phyloP scores from a whole-genome alignment of 2,797 vertebrate genomes.

The Urosaurus nigricauda region DNA sequence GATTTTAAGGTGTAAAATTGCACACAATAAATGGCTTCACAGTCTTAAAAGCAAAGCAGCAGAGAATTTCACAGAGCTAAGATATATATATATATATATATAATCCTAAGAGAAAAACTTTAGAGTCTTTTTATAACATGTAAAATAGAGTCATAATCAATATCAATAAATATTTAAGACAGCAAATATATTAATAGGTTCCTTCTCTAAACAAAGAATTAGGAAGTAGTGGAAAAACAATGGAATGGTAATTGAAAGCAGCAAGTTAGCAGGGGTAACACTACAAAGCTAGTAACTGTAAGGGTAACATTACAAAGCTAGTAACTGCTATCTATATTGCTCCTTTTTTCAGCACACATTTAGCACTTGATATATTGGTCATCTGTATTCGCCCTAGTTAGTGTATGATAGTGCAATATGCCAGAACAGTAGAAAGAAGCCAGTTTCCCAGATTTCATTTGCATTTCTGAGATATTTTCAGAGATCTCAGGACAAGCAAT shows the following conservation, averaged over 20 bases:
- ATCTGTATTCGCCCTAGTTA: neutral
- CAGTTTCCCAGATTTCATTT: neutral
- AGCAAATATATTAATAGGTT: neutral
- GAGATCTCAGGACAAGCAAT: neutral
- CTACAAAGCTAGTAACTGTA: neutral
- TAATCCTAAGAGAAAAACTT: neutral
- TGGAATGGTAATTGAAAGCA: neutral
- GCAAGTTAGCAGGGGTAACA: neutral
- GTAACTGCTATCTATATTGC: neutral
- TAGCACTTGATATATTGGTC: neutral
- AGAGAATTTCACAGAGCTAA: neutral
- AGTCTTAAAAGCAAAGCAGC: conserved; percentile 4
- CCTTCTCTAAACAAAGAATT: neutral
- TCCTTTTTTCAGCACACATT: neutral
- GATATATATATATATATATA: too few relatives aligned
- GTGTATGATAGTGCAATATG: too few relatives aligned
- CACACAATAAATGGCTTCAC: neutral
- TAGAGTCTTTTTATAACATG: neutral
- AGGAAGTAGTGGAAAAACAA: neutral
- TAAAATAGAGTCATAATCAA: neutral
- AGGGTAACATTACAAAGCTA: neutral
- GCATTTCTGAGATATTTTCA: neutral
- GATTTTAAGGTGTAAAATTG: conserved; percentile 1
- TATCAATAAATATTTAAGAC: neutral
- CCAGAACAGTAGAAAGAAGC: neutral